Base-by-base conservation (phyloP, 2,797 vertebrate species). In the Gobionotothen gibberifrons region DNA sequence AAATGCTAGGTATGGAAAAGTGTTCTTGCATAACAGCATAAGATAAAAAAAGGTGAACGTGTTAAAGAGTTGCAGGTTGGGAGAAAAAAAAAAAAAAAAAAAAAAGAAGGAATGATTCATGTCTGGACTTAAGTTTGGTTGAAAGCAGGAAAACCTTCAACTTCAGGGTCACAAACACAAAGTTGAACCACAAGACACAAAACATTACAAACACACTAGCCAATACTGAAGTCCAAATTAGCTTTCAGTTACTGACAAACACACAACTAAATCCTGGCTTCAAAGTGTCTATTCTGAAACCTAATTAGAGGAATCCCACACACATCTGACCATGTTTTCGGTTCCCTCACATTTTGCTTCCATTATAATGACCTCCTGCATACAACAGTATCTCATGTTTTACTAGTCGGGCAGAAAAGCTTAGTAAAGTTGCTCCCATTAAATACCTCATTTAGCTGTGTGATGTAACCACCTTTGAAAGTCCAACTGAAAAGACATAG, bases 401-500 rank as follows among this genome's bases (percentile, higher is more conserved):
- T 44, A 43, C 16, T 2, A 39, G 54, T 44, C 19, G 42, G 63
- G 74, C 71, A 79, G 62, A 78, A 57, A 69, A 32, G 64, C 74
- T 78, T 54, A 26, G 40, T 16, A 21, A 1, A 61, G 66, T 63
- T 53, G 52, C 42, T 72, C 69, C 32, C 69, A 61, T 68, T 80
- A 78, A 87, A 78, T 56, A 62, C 77, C 79, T 80, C 68, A 72
- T 87, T 88, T 83, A 73, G 79, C 69, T 4, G 4, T 47, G 80
- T 81, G 80, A 87, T 78, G 86, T 87, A 88, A 90, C 79, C 79
- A 71, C 78, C 68, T 80, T 58, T 85, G 80, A 86, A 86, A 79
- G 87, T 72, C 75, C 67, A 73, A 90, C 80, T 83, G 80, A 86
- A 89, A 87, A 81, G 84, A 82, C 64, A 47, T 76, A 65, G 85